Base-by-base conservation (phyloP, 1,140 invertebrate species). In the Pemphigus obesinymphae region DNA sequence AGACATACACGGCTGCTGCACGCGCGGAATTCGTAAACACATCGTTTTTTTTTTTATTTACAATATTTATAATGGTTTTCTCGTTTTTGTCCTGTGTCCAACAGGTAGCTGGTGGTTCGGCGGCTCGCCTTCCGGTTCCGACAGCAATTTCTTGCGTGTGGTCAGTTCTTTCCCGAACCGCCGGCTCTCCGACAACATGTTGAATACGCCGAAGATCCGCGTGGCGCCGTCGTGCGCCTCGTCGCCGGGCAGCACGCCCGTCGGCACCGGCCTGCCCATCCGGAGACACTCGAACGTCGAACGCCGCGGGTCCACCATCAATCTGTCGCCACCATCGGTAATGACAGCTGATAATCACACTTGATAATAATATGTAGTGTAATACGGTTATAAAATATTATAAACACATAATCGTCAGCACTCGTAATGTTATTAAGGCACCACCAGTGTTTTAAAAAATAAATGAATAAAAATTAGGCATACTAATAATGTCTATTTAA, bases 231-330 rank as follows among this genome's bases (percentile, higher is more conserved):
- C 93, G n/a, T 95, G 93, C 86, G 92, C 92, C 3, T 95, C 93
- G 17, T 95, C 93, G 3, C 94, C 95, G 0, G 93, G 94, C 15
- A 94, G 93, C 3, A 94, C 94, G 10, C 93, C 93, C 1, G 93
- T 93, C 34, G 93, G 93, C 1, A 92, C 92, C 40, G 92, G 93
- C 0, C 87, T 96, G 34, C 95, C 94, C 3, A 93, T 94, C 15
- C 89, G 95, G 37, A 90, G 95, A 34, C 95, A 97, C 87, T 96
- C 95, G 23, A 95, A 93, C 86, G 95, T 95, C 83, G 94, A 96
- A 85, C 89, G 94, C 82, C 92, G 94, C 61, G 92, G 92, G 83
- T 95, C 93, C 1, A 93, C 91, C 81, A 92, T 95, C 78, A 95
- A 96, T 88, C 89, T 95, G 55, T 95, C 94, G 82, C 94, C 94